These are phyloP conservation scores for Cranoglanis bouderius DNA, from an alignment of 2,113 vertebrate species.

Conservation along the genomic window DNA sequence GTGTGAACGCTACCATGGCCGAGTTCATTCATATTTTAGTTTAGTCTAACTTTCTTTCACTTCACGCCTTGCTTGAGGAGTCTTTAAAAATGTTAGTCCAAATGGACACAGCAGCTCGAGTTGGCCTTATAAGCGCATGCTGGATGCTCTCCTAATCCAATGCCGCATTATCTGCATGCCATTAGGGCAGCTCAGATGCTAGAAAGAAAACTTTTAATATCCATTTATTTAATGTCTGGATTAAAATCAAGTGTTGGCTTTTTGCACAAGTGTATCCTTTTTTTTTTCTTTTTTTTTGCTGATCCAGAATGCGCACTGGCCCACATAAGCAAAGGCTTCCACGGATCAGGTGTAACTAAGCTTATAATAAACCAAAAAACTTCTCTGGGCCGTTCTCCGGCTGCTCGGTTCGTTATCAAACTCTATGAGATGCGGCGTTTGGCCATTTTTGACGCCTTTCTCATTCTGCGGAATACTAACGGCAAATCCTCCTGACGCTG, in stretches of 20 bases:
- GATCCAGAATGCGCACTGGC: neutral
- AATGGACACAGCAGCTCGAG: neutral
- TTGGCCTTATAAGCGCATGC: neutral
- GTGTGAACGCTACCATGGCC: neutral
- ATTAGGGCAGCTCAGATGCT: neutral
- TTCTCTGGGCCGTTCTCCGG: neutral
- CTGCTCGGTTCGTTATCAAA: conserved; percentile 39
- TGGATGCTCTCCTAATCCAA: neutral
- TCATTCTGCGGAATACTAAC: conserved; percentile 35
- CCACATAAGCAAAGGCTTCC: neutral
- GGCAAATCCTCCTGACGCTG: conserved; percentile 3
- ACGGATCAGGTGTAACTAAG: neutral
- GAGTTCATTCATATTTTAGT: conserved; percentile 23
- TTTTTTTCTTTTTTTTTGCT: neutral
- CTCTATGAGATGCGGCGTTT: conserved; percentile 44
- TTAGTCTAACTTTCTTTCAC: neutral
- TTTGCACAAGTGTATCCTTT: neutral
- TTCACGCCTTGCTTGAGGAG: neutral
- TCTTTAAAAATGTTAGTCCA: neutral
- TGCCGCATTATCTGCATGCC: conserved; percentile 29
- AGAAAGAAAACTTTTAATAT: neutral
- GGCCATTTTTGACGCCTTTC: conserved; percentile 1
- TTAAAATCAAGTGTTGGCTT: neutral
- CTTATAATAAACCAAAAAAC: neutral
- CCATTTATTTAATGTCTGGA: neutral